Base-by-base conservation (phyloP, 2,797 vertebrate species). In the Morus bassanus region DNA sequence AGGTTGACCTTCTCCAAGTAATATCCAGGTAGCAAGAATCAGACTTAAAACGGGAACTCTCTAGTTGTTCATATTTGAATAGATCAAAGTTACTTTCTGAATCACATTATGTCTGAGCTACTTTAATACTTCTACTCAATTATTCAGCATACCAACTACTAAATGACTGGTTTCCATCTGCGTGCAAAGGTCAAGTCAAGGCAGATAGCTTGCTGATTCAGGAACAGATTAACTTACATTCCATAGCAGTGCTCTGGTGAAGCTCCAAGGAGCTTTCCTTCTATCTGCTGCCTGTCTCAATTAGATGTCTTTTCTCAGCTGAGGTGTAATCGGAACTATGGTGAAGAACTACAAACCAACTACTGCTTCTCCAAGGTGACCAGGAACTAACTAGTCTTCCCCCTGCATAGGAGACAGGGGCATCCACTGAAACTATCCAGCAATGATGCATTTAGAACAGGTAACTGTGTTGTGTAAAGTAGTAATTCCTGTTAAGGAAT, bases 401-500 rank as follows among this genome's bases (percentile, higher is more conserved):
- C 39, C 37, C 37, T 24, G 23, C 31, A 23, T 3, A 33, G 37
- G 39, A 16, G 50, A 48, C 0, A 33, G 7, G 6, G 30, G 35
- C 45, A 31, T 27, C 31, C 45, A 21, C 39, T 5, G 19, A 18
- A 48, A 43, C 16, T 13, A 45, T 3, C 35, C 43, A 35, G 39
- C 13, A 46, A 31, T 0, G 4, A 35, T 11, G 14, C 24, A 15
- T 4, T 57, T 39, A 13, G 13, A 37, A n/a, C 31, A 28, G 33
- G n/a, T 31, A 35, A 59, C 28, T 4, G 24, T 2, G 24, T 2
- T 53, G 57, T 1, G n/a, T 13, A 0, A n/a, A 64, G 14, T 2
- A n/a, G 14, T 8, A 24, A 37, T 15, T 60, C 13, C 46, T 19
- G 8, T 22, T 13, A n/a, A 0, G 10, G 63, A 6, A 18, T 0